Base-by-base conservation (phyloP, 2,888 invertebrate genomes). In the Shargacucullia verbasci region DNA sequence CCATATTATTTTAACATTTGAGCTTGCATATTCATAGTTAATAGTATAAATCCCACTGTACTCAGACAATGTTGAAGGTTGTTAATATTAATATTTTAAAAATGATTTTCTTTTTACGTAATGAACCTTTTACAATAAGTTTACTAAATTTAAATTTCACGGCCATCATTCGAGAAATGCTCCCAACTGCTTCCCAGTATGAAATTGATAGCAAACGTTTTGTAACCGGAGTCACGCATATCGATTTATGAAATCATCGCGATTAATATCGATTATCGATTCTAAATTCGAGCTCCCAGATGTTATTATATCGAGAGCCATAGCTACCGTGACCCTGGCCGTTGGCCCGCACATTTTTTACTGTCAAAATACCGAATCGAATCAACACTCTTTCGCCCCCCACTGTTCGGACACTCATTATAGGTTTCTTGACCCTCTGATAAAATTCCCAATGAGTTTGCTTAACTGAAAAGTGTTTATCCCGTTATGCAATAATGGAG, bases 401-500 rank as follows among this genome's bases (percentile, higher is more conserved):
- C 56, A 75, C 66, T 67, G 70, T 63, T 73, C 53, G 34, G 34
- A 56, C 49, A 37, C 40, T 56, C 66, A 65, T 74, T 61, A 62
- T 38, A 63, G 66, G 75, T 72, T 72, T 63, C 61, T 66, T 73
- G 76, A 79, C 68, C 70, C 61, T 60, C 47, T 72, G 73, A 63
- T 68, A 64, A 75, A 68, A 66, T 66, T 58, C 65, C 71, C 62
- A 69, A 70, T 64, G 67, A 74, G 59, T 61, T 60, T 76, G 59
- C 60, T 61, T 55, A 71, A 62, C 68, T 66, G 59, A 60, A 73
- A 75, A 70, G 61, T 66, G 67, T 67, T 60, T 67, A 59, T 84
- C 82, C 89, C 89, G 89, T 89, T 88, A 85, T 78, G 63, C 65
- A 79, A 81, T 77, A 72, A 74, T 74, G 60, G 57, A 79, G 70